Evolutionary conservation across 2,888 invertebrate species (phyloP).

Genomic region (Drosophila falleni): DNA sequence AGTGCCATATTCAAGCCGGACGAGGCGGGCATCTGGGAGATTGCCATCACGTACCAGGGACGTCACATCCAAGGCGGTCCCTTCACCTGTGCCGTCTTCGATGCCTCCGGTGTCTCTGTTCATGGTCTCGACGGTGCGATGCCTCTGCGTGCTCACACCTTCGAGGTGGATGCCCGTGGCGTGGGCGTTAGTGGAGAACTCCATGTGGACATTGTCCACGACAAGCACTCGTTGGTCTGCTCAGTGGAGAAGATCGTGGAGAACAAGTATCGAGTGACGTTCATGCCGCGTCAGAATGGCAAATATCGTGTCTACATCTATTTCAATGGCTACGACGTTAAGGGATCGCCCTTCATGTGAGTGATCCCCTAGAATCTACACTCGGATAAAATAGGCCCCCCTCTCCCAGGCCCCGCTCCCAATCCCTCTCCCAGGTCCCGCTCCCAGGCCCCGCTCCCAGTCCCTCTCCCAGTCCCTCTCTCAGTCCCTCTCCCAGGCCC

Average conservation of each 20-base stretch:
- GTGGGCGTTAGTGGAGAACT: slow-evolving; percentile 95
- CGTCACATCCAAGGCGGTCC: slow-evolving; percentile 98
- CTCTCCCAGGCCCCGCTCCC: too few relatives aligned
- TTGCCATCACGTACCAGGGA: slow-evolving; percentile 97
- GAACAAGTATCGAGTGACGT: slow-evolving; percentile 91
- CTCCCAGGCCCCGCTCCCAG: too few relatives aligned
- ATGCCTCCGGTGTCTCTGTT: slow-evolving; percentile 95
- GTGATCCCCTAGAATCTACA: not conserved
- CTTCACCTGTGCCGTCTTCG: slow-evolving; percentile 97
- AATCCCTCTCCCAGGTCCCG: too few relatives aligned
- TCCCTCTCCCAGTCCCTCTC: too few relatives aligned
- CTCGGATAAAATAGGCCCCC: too few relatives aligned
- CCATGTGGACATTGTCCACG: slow-evolving; percentile 95
- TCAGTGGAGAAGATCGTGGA: slow-evolving; percentile 92
- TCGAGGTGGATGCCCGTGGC: slow-evolving; percentile 90
- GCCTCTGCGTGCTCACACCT: slow-evolving; percentile 94
- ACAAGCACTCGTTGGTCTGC: slow-evolving; percentile 93
- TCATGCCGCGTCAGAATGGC: slow-evolving; percentile 91
- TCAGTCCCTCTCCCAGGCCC: too few relatives aligned
- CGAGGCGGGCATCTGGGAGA: slow-evolving; percentile 98
- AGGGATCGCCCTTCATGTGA: slow-evolving; percentile 93
- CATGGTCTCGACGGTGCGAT: slow-evolving; percentile 93
- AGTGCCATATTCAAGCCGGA: slow-evolving; percentile 98
- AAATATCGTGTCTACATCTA: slow-evolving; percentile 95
- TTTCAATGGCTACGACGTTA: slow-evolving; percentile 95